phyloP scores from a whole-genome alignment of 2,113 vertebrate genomes.

The Macroglossus sobrinus region DNA sequence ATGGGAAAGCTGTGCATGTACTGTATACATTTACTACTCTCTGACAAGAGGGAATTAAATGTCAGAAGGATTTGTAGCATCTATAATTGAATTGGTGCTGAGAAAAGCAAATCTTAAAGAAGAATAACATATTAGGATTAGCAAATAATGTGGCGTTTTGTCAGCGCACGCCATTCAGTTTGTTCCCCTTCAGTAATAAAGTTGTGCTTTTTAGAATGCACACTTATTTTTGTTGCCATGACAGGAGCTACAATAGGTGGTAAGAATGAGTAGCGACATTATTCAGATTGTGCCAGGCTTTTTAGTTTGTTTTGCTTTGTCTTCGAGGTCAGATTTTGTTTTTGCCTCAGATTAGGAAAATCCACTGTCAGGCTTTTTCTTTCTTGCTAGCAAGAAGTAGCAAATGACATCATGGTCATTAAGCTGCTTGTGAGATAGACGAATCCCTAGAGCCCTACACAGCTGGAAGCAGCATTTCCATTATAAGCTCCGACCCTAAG shows the following conservation, averaged over 20 bases:
- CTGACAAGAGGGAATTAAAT: constrained; percentile 94
- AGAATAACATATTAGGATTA: constrained; percentile 94
- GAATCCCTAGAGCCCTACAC: neutral
- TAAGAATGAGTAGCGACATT: constrained; percentile 7
- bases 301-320: neutral
- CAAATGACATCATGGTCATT: neutral
- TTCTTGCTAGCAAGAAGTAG: neutral
- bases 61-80: constrained; percentile 95
- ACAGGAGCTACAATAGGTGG: constrained; percentile 30
- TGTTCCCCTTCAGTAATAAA: constrained; percentile 78
- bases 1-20: constrained; percentile 90
- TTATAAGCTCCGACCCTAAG: neutral
- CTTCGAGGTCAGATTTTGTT: constrained; percentile 66
- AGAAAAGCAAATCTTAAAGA: constrained; percentile 91
- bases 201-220: constrained; percentile 72
- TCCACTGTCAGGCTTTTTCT: neutral
- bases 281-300: neutral
- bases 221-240: constrained; percentile 62
- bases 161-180: constrained; percentile 79
- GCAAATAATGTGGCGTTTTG: constrained; percentile 91
- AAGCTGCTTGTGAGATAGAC: neutral
- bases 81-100: constrained; percentile 97
- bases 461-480: neutral
- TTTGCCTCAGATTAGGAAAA: neutral
- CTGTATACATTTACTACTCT: constrained; percentile 86